These are phyloP conservation scores for Drosophila kikkawai DNA, from an alignment of 1,140 invertebrate genomes.

Conservation along the genomic window DNA sequence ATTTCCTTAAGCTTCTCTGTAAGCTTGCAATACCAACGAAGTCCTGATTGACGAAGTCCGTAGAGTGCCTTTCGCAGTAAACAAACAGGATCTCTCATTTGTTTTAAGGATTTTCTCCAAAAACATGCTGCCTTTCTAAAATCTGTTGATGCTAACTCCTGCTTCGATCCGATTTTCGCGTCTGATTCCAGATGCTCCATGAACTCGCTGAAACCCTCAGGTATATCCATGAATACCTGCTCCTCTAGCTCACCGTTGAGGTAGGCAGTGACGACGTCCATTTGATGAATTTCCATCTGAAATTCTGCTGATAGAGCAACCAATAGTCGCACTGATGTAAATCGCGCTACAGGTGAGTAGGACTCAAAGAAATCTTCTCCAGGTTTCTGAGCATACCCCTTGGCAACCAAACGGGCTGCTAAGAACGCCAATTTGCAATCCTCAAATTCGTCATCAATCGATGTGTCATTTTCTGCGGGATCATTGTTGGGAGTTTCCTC, in stretches of 20 bases:
- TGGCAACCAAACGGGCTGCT: too few species aligned
- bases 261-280: conserved; percentile 31
- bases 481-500: too few species aligned
- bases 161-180: neutral
- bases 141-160: neutral
- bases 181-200: neutral
- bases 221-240: conserved; percentile 17
- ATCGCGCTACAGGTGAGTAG: too few species aligned
- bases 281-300: conserved; percentile 24
- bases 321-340: conserved; percentile 16
- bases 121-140: neutral
- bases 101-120: neutral
- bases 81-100: neutral
- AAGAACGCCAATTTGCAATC: too few species aligned
- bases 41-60: conserved; percentile 82
- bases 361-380: too few species aligned
- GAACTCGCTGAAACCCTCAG: conserved; percentile 12
- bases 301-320: conserved; percentile 10
- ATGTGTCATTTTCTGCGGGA: too few species aligned
- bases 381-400: too few species aligned
- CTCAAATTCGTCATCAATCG: too few species aligned
- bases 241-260: conserved; percentile 33
- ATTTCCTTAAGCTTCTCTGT: conserved; percentile 7
- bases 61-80: neutral
- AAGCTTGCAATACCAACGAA: conserved; percentile 82